Evolutionary conservation across 2,113 vertebrate genomes (phyloP).

Genomic region (Tonatia bakeri): DNA sequence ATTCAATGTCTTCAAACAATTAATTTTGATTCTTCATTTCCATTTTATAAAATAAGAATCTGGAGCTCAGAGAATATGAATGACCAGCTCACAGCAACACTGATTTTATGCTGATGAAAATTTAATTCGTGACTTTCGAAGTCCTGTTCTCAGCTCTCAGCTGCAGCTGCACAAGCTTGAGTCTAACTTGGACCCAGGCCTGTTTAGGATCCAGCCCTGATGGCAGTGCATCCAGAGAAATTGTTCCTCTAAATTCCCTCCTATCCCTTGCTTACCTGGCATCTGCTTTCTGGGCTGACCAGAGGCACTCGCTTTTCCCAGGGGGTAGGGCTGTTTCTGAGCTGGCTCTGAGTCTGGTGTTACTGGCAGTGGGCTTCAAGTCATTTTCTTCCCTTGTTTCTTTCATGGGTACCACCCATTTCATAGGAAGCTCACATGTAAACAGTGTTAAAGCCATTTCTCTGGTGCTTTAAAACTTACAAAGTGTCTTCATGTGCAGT

Average conservation of each 20-base stretch:
- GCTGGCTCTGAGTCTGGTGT: neutral
- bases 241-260: neutral
- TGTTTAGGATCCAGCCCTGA: neutral
- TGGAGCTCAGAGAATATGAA: neutral
- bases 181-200: neutral
- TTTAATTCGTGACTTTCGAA: neutral
- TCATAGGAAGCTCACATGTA: neutral
- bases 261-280: neutral
- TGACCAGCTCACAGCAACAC: neutral
- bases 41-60: neutral
- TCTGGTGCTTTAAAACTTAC: neutral
- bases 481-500: neutral
- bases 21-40: neutral
- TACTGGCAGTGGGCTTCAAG: rapidly evolving
- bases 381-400: neutral
- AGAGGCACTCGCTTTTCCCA: rapidly evolving
- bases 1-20: neutral
- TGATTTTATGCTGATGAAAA: neutral
- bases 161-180: neutral
- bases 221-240: neutral
- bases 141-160: neutral
- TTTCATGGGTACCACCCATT: neutral
- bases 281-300: neutral
- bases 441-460: neutral
- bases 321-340: rapidly evolving